Evolutionary conservation across 2,113 vertebrate species (phyloP), one percentile per base, ranked within the genome.

Genomic region (Tychaedon coryphoeus): DNA sequence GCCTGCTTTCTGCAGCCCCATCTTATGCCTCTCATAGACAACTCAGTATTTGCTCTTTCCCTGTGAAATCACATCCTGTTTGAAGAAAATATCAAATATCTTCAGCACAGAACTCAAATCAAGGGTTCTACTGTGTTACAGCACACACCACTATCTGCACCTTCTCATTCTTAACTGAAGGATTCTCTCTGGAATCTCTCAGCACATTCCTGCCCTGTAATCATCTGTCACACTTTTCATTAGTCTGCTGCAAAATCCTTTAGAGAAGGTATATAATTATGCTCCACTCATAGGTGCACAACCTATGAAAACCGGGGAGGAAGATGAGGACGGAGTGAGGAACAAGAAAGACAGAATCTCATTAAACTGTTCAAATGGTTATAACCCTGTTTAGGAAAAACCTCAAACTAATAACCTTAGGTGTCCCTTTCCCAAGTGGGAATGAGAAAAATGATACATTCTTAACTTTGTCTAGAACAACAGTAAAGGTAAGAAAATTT

Each of bases 161-260:
- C 53, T 48, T 51, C 40, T 91, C 5, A 4, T 23, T 81, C 43
- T 40, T 48, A 85, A 78, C 48, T 25, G 6, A 67, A 91, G 70
- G 19, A 71, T 40, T 93, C 51, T 60, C 48, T 22, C 53, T 3
- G 9, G 33, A 75, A 81, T 51, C 29, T 73, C 34, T 75, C 70
- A 70, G 0, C 8, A 25, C 5, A 1, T 56, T 64, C 40, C 40
- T 64, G 48, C 57, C 47, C 38, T 82, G 33, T 34, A 89, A 80
- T 86, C 29, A 73, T 5, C 34, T 43, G 40, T 33, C 61, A 81
- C 0, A 1, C 24, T 31, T 71, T 54, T 91, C 40, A 95, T 94
- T 20, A 87, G 48, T 47, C 65, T 48, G 70, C 61, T 23, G 28
- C 43, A 87, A 85, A 81, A 67, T 48, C 69, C 56, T 94, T 81